Evolutionary conservation across 1,140 invertebrate species (phyloP), one percentile per base, ranked within the genome.

Genomic region (Tenebrio molitor): DNA sequence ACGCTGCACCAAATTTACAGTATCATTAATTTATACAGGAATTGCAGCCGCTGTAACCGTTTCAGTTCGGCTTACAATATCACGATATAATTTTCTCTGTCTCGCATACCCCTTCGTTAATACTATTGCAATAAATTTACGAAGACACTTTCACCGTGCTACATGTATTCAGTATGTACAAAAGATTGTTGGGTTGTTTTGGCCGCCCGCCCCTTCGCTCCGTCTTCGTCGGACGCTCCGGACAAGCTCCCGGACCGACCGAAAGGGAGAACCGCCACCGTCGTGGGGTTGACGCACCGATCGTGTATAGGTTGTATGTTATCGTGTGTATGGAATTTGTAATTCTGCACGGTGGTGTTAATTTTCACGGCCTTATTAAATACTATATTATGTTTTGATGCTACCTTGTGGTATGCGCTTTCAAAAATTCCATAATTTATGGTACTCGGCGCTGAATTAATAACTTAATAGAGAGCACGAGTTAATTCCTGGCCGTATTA

Each of bases 381-480:
- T 81, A 80, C 77, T 81, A 81, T 81, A 81, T 81, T 81, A 81
- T 78, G 80, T 81, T 81, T 77, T 77, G 80, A 77, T 77, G 75
- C 72, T 78, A 78, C 76, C 80, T 81, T 79, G 78, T 74, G 78
- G 76, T 76, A 63, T 44, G 34, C 50, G 65, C 65, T 68, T 68
- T 71, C 74, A 80, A 80, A 80, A 80, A 80, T 80, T 74, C 44
- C 70, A 74, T 74, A 78, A 80, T 80, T 80, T 80, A 80, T 77
- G 39, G 62, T 41, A 53, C 69, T 71, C 69, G 64, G 19, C 41
- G 64, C 53, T 74, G 36, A 74, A 76, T 74, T 76, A 76, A 76
- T 76, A 74, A 74, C 70, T 68, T 68, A 68, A 68, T 68, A 68
- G 65, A 58, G 50, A 58, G 50, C 8, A 58, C 10, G 50, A 58